Evolutionary conservation across 2,797 vertebrate genomes (phyloP).

Genomic region (Molossus molossus): DNA sequence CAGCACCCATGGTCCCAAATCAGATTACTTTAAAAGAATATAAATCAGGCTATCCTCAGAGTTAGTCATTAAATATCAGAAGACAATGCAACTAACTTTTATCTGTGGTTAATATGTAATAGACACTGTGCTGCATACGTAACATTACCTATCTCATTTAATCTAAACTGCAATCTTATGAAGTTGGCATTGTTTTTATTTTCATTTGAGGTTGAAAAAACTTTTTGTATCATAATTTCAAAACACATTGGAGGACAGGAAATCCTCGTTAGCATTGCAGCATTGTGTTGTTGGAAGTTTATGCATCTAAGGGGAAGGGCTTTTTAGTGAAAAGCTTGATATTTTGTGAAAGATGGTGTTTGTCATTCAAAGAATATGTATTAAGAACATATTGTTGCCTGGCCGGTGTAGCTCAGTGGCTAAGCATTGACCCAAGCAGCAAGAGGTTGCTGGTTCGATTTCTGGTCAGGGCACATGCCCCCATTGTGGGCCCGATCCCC

Average conservation of each 20-base stretch:
- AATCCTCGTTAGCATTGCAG: neutral
- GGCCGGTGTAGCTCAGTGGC: no score
- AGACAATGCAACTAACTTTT: slow-evolving; percentile 1
- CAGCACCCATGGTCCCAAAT: neutral
- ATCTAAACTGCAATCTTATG: neutral
- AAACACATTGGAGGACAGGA: neutral
- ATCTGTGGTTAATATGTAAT: neutral
- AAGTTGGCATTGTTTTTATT: neutral
- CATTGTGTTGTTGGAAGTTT: neutral
- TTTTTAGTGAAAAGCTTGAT: slow-evolving; percentile 13
- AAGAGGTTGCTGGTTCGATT: no score
- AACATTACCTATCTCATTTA: neutral
- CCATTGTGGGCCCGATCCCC: no score
- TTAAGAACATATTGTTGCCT: neutral
- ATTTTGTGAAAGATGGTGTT: slow-evolving; percentile 1
- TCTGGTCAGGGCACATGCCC: no score
- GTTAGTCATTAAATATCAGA: slow-evolving; percentile 2
- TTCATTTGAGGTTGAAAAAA: slow-evolving; percentile 1
- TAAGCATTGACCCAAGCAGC: no score
- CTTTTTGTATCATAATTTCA: neutral
- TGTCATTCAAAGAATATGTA: slow-evolving; percentile 20
- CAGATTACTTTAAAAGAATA: slow-evolving; percentile 23
- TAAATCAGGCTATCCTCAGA: neutral
- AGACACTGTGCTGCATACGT: neutral
- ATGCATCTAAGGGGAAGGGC: neutral